Conservation (phyloP, 2,797 vertebrate species). For the Coluber constrictor region DNA sequence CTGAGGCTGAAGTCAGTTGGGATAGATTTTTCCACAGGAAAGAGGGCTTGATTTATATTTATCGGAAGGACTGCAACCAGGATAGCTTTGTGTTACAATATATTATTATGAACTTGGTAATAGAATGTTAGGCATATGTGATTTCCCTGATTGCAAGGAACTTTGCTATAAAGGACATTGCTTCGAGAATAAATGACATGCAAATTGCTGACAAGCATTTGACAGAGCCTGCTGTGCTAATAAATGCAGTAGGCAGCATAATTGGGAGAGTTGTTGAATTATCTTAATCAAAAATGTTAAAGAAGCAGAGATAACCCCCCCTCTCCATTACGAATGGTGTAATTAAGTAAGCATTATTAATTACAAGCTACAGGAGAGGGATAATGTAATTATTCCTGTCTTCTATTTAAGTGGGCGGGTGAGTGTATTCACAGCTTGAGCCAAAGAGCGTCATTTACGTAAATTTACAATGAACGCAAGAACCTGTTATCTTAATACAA, state of each 20-base stretch:
- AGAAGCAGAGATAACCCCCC: background rate
- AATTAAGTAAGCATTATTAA: slow-evolving; percentile 54
- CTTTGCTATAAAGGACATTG: slow-evolving; percentile 19
- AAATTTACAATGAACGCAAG: background rate
- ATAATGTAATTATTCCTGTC: slow-evolving; percentile 38
- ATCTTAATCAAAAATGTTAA: slow-evolving; percentile 35
- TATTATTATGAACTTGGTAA: slow-evolving; percentile 1
- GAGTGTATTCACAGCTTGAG: slow-evolving; percentile 21
- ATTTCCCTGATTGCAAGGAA: slow-evolving; percentile 4
- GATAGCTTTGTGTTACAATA: slow-evolving; percentile 22
- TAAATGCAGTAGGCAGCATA: slow-evolving; percentile 27
- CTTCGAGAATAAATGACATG: background rate
- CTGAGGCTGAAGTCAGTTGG: slow-evolving; percentile 1
- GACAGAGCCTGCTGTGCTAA: slow-evolving; percentile 35
- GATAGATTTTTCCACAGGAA: slow-evolving; percentile 15
- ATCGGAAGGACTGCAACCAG: slow-evolving; percentile 9
- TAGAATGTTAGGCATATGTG: background rate
- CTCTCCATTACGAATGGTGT: slow-evolving; percentile 28
- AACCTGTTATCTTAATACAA: background rate
- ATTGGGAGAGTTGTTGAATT: slow-evolving; percentile 2
- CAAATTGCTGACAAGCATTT: slow-evolving; percentile 32
- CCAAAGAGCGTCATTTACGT: slow-evolving; percentile 4
- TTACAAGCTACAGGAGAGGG: slow-evolving; percentile 28
- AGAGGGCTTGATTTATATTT: slow-evolving; percentile 13
- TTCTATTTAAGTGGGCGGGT: slow-evolving; percentile 10